Evolutionary conservation across 2,113 vertebrate genomes (phyloP).

Genomic region (Galemys pyrenaicus): DNA sequence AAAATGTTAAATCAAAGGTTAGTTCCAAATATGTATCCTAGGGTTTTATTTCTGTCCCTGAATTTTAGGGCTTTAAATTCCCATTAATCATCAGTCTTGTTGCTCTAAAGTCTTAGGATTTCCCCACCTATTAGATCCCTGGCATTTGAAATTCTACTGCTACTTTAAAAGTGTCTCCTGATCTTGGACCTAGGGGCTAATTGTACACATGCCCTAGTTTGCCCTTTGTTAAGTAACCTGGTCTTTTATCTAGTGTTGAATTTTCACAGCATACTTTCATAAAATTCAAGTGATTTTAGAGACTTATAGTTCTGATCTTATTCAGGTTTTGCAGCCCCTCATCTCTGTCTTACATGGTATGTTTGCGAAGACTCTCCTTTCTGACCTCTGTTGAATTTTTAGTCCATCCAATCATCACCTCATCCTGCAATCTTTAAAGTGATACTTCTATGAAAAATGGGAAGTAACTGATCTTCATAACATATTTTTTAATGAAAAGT

Average conservation of each 20-base stretch:
- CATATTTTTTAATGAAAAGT: not conserved
- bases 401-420: not conserved
- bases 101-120: not conserved
- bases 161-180: not conserved
- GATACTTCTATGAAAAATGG: not conserved
- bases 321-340: not conserved
- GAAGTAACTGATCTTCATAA: constrained; percentile 25
- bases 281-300: not conserved
- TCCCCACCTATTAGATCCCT: not conserved
- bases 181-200: not conserved
- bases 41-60: not conserved
- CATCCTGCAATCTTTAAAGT: not conserved
- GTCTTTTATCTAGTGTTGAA: not conserved
- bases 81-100: not conserved
- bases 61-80: not conserved
- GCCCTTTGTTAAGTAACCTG: not conserved
- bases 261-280: not conserved
- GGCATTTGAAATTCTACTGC: not conserved
- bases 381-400: not conserved
- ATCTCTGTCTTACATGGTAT: no score
- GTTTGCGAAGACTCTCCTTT: not conserved
- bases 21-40: not conserved
- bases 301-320: not conserved
- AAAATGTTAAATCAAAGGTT: not conserved
- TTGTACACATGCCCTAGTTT: not conserved